phyloP scores from a whole-genome alignment of 2,888 invertebrate genomes.

The Patella ulyssiponensis region DNA sequence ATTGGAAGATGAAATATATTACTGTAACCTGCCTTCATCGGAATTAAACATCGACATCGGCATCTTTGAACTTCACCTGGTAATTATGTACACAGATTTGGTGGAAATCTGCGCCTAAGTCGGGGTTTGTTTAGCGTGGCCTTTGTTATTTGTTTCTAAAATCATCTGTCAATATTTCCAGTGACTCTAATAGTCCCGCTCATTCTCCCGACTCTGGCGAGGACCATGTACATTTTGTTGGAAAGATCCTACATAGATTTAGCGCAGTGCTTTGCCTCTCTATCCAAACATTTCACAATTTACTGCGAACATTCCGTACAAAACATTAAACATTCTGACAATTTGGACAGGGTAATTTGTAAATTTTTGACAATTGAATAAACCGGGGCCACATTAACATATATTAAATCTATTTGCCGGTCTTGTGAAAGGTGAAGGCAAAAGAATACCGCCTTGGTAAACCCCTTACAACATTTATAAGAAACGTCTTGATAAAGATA shows the following conservation, averaged over 20 bases:
- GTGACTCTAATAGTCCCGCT: conserved; percentile 3
- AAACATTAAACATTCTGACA: conserved; percentile 24
- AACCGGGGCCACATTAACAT: background rate
- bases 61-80: conserved; percentile 9
- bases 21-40: too few species aligned
- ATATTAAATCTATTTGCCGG: too few species aligned
- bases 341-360: conserved; percentile 3
- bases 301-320: conserved; percentile 16
- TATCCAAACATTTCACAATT: conserved; percentile 22
- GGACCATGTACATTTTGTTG: background rate
- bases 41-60: background rate
- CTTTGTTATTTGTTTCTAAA: conserved; percentile 13
- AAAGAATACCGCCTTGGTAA: background rate
- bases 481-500: too few species aligned
- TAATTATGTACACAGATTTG: background rate
- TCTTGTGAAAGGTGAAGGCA: background rate
- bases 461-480: background rate
- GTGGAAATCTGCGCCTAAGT: background rate
- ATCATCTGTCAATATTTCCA: conserved; percentile 1
- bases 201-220: background rate
- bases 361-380: conserved; percentile 5
- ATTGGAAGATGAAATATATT: too few species aligned
- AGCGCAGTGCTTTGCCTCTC: background rate
- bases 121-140: background rate
- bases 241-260: background rate